Conservation (phyloP, 2,797 vertebrate genomes). For the Myotis myotis region DNA sequence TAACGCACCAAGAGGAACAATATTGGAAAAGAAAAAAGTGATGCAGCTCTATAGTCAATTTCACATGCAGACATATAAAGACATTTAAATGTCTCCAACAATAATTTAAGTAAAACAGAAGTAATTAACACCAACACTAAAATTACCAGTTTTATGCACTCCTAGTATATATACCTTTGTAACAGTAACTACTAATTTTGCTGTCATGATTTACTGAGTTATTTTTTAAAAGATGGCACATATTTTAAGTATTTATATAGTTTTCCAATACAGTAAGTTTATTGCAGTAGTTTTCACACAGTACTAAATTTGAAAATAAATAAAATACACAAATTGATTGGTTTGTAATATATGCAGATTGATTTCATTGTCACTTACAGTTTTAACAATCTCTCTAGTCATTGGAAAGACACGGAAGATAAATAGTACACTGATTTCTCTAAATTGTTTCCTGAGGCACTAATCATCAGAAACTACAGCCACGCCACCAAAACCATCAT, state of each 20-base stretch:
- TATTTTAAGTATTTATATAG: not conserved
- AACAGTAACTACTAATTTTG: not conserved
- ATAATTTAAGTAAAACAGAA: not conserved
- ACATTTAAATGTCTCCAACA: not conserved
- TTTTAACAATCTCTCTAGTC: constrained; percentile 1
- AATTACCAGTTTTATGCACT: not conserved
- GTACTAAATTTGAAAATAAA: not conserved
- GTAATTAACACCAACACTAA: not conserved
- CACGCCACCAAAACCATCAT: not conserved
- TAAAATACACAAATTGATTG: not conserved
- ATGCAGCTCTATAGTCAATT: not conserved
- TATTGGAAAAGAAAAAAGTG: not conserved
- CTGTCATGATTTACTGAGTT: not conserved
- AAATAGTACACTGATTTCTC: constrained; percentile 59
- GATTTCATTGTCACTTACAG: not conserved
- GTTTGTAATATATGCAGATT: not conserved
- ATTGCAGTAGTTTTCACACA: not conserved
- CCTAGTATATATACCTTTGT: not conserved
- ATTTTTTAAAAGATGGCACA: not conserved
- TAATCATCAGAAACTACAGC: constrained; percentile 53
- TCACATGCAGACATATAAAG: not conserved
- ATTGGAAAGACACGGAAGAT: constrained; percentile 10
- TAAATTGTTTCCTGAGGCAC: constrained; percentile 54
- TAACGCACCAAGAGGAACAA: not conserved
- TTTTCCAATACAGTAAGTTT: not conserved